Conservation (phyloP, 2,113 vertebrate species). For the Perca flavescens region DNA sequence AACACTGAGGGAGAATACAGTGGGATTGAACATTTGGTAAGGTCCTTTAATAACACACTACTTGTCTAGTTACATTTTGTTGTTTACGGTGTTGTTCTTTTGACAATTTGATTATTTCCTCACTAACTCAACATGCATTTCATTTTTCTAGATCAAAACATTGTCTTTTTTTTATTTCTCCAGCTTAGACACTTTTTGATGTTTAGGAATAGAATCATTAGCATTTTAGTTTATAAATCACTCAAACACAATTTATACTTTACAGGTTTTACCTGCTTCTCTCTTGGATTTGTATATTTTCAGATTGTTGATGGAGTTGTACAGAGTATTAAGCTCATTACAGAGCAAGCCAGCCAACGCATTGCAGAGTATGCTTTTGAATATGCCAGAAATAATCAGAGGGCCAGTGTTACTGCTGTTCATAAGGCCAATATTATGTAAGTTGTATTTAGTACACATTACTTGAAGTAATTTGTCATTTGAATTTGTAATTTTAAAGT, state of each 20-base stretch:
- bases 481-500: not conserved
- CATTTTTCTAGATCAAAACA: not conserved
- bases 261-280: not conserved
- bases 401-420: constrained; percentile 93
- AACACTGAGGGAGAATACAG: constrained; percentile 93
- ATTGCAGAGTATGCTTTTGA: constrained; percentile 97
- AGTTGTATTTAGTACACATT: constrained; percentile 59
- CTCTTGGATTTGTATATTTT: constrained; percentile 24
- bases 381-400: constrained; percentile 94
- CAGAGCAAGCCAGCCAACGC: constrained; percentile 92
- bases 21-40: constrained; percentile 94
- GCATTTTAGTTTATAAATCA: not conserved
- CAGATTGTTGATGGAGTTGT: constrained; percentile 98
- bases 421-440: constrained; percentile 99
- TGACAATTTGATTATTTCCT: not conserved
- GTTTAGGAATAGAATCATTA: not conserved
- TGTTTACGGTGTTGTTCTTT: not conserved
- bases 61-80: not conserved
- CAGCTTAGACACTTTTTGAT: not conserved
- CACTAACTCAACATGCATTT: not conserved
- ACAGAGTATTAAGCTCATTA: constrained; percentile 98
- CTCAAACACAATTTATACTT: not conserved
- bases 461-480: not conserved
- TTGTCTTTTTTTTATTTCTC: not conserved
- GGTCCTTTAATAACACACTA: constrained; percentile 49